Base-by-base conservation (phyloP, 2,888 invertebrate genomes). In the Drosophila anomalipes region DNA sequence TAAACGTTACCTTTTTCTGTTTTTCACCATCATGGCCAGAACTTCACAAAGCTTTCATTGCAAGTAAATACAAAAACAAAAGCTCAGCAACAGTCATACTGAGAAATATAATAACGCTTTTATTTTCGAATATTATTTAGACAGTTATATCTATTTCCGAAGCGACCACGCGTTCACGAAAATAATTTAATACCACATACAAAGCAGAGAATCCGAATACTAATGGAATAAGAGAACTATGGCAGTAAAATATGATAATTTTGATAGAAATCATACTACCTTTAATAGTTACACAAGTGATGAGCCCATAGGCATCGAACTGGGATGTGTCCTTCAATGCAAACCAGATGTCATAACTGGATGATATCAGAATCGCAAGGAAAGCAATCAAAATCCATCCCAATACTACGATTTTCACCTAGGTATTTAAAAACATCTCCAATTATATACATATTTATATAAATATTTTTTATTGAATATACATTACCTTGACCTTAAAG, bases 161-260 rank as follows among this genome's bases (percentile, higher is more conserved):
- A 51, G 14, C 3, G 3, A 51, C 0, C 2, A 69, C n/a, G 39
- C 32, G 49, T 54, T 72, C 64, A 28, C 47, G 41, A 35, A 64
- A 59, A 56, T 68, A 76, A 2, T 26, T 60, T 12, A 6, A 57
- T 0, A 79, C 79, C 49, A 79, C 79, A 52, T 60, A 73, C 0
- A 65, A 2, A 26, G 58, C 57, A 35, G 66, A 60, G 1, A 71
- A 0, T 56, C 59, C 49, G 10, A 80, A 60, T 6, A 57, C 79
- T 73, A 30, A 16, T 22, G 4, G 19, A 9, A 30, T 0, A 37
- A 22, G 41, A 12, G n/a, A 22, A 2, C 12, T 33, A 22, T 28
- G 14, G 6, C 19, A 14, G 22, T 35, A 16, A 1, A n/a, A 37
- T 0, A 22, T 28, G 4, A 10, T 3, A 19, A 26, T 16, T 26